Evolutionary conservation across 2,888 invertebrate genomes (phyloP), one percentile per base, ranked within the genome.

Genomic region (Scaptodrosophila latifasciaeformis): DNA sequence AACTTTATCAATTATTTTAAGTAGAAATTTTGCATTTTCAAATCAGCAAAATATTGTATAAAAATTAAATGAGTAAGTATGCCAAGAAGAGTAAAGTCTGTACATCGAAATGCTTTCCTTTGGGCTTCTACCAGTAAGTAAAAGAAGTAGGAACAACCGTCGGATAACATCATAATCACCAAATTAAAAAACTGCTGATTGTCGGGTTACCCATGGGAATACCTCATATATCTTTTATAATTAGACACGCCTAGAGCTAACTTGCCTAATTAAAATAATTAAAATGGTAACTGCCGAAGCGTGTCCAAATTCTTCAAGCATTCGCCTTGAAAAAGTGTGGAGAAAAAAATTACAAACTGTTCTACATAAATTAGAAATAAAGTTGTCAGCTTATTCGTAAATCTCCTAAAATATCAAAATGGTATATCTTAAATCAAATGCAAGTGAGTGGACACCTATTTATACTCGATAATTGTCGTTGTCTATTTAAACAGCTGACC

Each of bases 331-430:
- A n/a, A n/a, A n/a, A n/a, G n/a, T 17, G 15, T 42, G 12, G 7
- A 31, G 48, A 43, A 52, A 48, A 51, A 55, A 40, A 40, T 40
- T 40, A 21, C 65, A 53, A 17, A 31, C 19, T 45, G 44, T 15
- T 17, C 47, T 37, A 58, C 61, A 67, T 70, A 71, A 70, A 70
- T 76, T 71, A 65, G 56, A 60, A 60, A 70, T 74, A 74, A 77
- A 71, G 70, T 59, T 70, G 60, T 63, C 76, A 60, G 49, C 66
- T 62, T 76, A 68, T 76, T 76, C 76, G 67, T 56, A 63, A 65
- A 63, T 63, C 59, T 51, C 7, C 35, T 9, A 18, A 34, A 50
- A 53, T n/a, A 52, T 30, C 2, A 5, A 30, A 12, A 30, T 2
- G 10, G 30, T 12, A 30, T 34, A 34, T 37, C 65, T 76, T 45